Percentiles rank a stretch among this genome's conserved stretches.
Conservation (phyloP, 2,888 invertebrate species). For the Autographa pulchrina region DNA sequence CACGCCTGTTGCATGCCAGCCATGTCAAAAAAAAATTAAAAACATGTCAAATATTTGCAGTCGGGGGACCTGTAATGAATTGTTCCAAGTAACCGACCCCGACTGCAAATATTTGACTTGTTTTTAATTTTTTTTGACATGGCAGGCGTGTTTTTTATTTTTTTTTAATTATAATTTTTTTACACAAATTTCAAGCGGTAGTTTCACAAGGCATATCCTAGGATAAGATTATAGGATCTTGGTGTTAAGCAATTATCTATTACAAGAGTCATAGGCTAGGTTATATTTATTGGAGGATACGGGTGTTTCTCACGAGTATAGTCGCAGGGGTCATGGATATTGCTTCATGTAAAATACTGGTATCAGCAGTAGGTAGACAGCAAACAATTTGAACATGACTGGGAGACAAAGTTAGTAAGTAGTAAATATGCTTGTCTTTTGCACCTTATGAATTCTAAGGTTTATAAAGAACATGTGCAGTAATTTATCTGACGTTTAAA, state of each 20-base stretch:
- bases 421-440: neutral
- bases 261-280: constrained; percentile 1
- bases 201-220: neutral
- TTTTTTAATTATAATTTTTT: too few species aligned
- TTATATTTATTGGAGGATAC: neutral
- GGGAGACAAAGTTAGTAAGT: neutral
- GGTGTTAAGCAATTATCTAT: neutral
- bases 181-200: neutral
- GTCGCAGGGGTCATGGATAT: neutral
- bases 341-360: constrained; percentile 5
- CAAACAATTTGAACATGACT: neutral
- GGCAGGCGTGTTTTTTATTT: too few species aligned
- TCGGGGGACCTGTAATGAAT: too few species aligned
- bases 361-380: neutral
- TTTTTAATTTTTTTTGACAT: too few species aligned
- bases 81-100: too few species aligned
- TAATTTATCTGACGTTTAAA: too few species aligned
- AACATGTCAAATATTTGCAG: too few species aligned
- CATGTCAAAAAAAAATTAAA: too few species aligned
- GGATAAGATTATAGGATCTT: neutral
- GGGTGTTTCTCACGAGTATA: constrained; percentile 1
- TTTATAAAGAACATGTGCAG: too few species aligned
- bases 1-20: too few species aligned
- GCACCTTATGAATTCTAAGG: too few species aligned
- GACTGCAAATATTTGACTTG: too few species aligned